Percentiles rank a stretch among this genome's conserved stretches.
These are phyloP conservation scores for Vireo griseus DNA, from an alignment of 2,797 vertebrate species.

Conservation along the genomic window DNA sequence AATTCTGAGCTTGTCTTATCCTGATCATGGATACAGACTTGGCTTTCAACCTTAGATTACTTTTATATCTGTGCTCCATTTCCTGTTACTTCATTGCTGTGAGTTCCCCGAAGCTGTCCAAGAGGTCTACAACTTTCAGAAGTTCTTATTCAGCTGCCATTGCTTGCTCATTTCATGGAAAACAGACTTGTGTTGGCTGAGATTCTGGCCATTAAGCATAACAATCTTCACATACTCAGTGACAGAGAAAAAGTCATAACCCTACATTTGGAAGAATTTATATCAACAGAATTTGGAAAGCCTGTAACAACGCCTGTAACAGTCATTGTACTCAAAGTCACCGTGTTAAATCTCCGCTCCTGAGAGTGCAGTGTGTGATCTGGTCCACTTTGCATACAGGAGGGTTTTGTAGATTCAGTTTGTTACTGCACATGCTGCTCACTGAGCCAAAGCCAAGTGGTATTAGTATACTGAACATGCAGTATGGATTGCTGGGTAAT, in stretches of 20 bases:
- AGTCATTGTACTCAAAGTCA: background rate
- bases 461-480: background rate
- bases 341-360: background rate
- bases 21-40: background rate
- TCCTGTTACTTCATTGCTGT: background rate
- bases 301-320: background rate
- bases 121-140: background rate
- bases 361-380: background rate
- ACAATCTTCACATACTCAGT: background rate
- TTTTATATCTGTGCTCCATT: background rate
- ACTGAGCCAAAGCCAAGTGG: background rate
- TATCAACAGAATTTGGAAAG: background rate
- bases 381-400: background rate
- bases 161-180: background rate
- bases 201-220: background rate
- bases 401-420: background rate
- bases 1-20: conserved; percentile 47
- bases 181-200: background rate
- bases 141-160: background rate
- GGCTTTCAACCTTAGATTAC: background rate
- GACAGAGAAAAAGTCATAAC: background rate
- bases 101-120: background rate
- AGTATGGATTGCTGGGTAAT: background rate
- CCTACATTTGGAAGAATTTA: background rate
- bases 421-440: background rate